Conservation (phyloP, 2,113 vertebrate genomes). For the Neotragus pygmaeus region DNA sequence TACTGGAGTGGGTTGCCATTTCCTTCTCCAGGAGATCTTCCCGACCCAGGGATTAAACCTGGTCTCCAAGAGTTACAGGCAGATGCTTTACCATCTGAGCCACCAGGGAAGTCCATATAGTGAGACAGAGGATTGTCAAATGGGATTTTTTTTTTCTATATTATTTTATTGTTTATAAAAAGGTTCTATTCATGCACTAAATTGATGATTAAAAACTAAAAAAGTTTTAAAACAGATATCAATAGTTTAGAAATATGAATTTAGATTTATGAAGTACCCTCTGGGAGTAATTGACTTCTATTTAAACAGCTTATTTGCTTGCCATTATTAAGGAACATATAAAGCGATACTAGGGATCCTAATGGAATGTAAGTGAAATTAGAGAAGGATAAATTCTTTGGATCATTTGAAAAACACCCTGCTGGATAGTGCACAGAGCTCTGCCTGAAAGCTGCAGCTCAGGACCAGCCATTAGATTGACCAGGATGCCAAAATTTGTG, state of each 20-base stretch:
- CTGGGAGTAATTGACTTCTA: not conserved
- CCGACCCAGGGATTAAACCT: no score
- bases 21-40: no score
- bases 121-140: no score
- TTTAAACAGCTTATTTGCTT: constrained; percentile 2
- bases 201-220: not conserved
- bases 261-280: not conserved
- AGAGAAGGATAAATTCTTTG: not conserved
- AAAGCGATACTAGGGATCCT: not conserved
- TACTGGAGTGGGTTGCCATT: no score
- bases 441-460: not conserved
- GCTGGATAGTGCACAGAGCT: not conserved
- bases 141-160: not conserved
- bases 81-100: no score
- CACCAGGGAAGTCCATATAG: no score
- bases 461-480: not conserved
- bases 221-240: not conserved
- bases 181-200: not conserved
- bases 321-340: not conserved
- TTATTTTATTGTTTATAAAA: not conserved
- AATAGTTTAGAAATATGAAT: not conserved
- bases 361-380: not conserved
- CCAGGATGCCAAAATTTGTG: not conserved
- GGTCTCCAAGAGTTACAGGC: no score
- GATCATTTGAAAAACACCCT: not conserved